A percentile compares a stretch with the other conserved stretches of the same genome.
These are phyloP conservation scores for Pristionchus japonicus DNA, from an alignment of 2,888 invertebrate genomes.

Conservation along the genomic window DNA sequence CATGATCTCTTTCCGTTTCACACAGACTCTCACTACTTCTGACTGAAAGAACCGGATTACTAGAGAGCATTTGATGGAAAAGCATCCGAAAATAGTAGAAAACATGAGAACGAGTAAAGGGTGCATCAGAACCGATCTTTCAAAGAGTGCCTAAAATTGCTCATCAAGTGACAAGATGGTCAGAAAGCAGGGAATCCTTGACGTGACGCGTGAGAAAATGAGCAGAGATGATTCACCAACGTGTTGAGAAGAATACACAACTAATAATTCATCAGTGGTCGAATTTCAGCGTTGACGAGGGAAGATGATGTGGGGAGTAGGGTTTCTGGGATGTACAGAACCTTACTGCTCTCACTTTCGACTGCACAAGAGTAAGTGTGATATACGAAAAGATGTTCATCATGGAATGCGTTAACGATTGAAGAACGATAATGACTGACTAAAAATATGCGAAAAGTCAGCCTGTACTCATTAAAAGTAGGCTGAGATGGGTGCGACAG, in stretches of 20 bases:
- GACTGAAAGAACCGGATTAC: neutral
- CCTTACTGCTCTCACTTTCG: no score
- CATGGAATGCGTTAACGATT: no score
- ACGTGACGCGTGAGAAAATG: neutral
- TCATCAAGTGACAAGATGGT: neutral
- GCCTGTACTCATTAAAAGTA: neutral
- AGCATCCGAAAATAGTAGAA: neutral
- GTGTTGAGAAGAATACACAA: neutral
- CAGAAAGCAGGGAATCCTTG: neutral
- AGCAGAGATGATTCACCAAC: neutral
- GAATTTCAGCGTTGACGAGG: neutral
- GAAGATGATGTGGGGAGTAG: no score
- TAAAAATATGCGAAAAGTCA: neutral
- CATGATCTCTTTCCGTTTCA: neutral
- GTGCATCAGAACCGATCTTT: neutral
- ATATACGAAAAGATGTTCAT: no score
- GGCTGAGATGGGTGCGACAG: neutral
- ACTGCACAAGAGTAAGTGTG: no score
- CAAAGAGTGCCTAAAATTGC: neutral
- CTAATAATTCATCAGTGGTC: neutral
- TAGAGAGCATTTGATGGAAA: neutral
- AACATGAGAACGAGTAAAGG: neutral
- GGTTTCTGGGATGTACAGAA: no score
- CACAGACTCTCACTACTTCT: neutral
- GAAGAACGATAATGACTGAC: neutral